Base-by-base conservation (phyloP, 1,140 invertebrate species). In the Homarus americanus region DNA sequence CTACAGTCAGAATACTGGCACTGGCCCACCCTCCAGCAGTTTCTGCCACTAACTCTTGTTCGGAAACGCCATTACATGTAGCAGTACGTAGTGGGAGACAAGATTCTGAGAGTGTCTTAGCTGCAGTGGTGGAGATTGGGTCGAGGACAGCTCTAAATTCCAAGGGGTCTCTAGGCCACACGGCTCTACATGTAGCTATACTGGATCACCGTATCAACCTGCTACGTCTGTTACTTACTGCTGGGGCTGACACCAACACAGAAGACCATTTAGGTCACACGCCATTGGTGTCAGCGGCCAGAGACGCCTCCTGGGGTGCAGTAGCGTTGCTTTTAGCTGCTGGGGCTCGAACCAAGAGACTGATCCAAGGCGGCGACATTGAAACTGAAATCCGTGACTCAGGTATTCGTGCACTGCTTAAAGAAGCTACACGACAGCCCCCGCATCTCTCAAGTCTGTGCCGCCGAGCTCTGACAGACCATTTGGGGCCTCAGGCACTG, bases 181-280 rank as follows among this genome's bases (percentile, higher is more conserved):
- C 93, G 28, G 89, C 93, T 2, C 80, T 93, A 40, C 93, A 93
- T 91, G 73, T 93, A n/a, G 93, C 93, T 24, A 91, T 93, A 17
- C 40, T 93, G n/a, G 91, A 93, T 76, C 87, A 92, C 32, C 87
- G 90, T 20, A 75, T 93, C n/a, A 34, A 44, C 15, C 84, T 92
- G 12, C 69, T 92, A 20, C 80, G 88, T 58, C 83, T 93, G 17
- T 82, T 93, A 0, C 75, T 93, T 24, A 87, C 92, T 34, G 88
- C 88, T 49, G 93, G 93, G 24, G 93, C 93, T 58, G 85, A 92
- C 44, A 79, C 91, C 32, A 84, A 92, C 73, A 91, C 91, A 58
- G 84, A 87, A 80, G 93, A 93, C 66, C 87, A 92, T 32, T 78
- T 93, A 24, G 93, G 93, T 9, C 82, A 93, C 28, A 92, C 93